A percentile compares a stretch with the other conserved stretches of the same genome.
phyloP scores from a whole-genome alignment of 2,797 vertebrate genomes.

The Balearica regulorum region DNA sequence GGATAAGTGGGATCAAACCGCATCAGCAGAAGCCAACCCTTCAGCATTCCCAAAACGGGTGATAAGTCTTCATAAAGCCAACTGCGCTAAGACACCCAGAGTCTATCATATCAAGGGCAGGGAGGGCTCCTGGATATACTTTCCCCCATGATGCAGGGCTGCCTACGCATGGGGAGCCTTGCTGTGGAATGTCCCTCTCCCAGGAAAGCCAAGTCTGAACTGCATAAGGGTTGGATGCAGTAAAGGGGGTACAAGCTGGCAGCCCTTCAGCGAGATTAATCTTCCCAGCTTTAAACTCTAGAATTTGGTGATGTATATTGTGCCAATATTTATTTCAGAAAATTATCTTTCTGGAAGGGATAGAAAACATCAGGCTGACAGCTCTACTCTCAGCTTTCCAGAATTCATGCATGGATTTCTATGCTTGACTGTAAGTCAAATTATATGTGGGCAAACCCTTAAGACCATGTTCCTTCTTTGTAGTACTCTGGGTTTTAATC shows the following conservation, averaged over 20 bases:
- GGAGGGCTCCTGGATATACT: background rate
- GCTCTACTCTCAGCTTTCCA: background rate
- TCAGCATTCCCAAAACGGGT: background rate
- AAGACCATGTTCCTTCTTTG: background rate
- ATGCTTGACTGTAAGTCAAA: background rate
- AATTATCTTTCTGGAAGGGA: background rate
- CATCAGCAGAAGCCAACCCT: background rate
- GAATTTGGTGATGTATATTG: background rate
- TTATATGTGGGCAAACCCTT: background rate
- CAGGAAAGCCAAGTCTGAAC: background rate
- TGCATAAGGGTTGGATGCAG: background rate
- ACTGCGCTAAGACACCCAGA: background rate
- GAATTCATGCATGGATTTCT: background rate
- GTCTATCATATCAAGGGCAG: background rate
- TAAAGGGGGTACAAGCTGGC: background rate
- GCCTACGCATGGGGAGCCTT: fast-evolving
- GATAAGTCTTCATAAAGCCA: background rate
- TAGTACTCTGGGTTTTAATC: background rate
- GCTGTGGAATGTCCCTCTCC: background rate
- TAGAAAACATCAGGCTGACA: background rate
- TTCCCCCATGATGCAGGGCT: fast-evolving
- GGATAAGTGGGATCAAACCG: background rate
- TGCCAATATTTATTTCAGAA: background rate
- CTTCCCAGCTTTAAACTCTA: background rate
- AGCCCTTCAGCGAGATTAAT: background rate